phyloP scores from a whole-genome alignment of 2,797 vertebrate genomes.

The Xiphorhynchus erythropygius region DNA sequence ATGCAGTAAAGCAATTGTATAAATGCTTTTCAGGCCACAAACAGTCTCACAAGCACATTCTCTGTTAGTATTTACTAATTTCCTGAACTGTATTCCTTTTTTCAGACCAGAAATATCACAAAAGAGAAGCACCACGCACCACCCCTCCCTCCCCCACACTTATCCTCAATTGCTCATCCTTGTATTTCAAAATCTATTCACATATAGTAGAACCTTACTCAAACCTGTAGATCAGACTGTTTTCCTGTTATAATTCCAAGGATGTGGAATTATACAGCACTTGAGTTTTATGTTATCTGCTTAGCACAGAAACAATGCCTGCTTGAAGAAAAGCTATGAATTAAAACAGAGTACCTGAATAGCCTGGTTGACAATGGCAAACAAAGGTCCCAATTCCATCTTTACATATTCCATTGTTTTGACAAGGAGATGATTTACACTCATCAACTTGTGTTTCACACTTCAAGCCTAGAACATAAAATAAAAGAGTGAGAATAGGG shows the following conservation, averaged over 20 bases:
- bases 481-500: not conserved
- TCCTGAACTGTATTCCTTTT: not conserved
- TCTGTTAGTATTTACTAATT: not conserved
- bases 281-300: not conserved
- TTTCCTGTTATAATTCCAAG: not conserved
- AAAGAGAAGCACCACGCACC: not conserved
- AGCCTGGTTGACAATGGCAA: constrained; percentile 90
- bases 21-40: not conserved
- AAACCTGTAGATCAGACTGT: not conserved
- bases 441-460: constrained; percentile 94
- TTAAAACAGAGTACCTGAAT: constrained; percentile 81
- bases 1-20: not conserved
- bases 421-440: constrained; percentile 89
- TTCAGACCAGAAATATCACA: not conserved
- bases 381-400: constrained; percentile 86
- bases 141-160: no score
- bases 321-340: not conserved
- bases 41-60: not conserved
- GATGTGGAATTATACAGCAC: not conserved
- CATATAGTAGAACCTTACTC: not conserved
- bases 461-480: constrained; percentile 86
- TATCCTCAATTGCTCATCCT: not conserved
- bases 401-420: constrained; percentile 86
- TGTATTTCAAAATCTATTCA: not conserved
- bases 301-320: not conserved